Evolutionary conservation across 1,140 invertebrate genomes (phyloP), one percentile per base, ranked within the genome.

Genomic region (Teleopsis dalmanni): DNA sequence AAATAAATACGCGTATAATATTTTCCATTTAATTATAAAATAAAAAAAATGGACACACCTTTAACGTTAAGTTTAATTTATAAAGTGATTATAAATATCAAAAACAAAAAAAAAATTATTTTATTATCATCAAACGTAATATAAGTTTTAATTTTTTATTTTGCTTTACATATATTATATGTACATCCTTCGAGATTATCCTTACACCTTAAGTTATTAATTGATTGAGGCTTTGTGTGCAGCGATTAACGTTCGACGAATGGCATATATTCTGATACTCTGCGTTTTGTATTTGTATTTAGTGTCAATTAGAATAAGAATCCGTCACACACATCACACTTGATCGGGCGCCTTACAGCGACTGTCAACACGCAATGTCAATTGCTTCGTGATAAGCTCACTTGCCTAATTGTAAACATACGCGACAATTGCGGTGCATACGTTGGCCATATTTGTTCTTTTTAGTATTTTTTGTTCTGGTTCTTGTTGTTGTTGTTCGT

Each of bases 371-470:
- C 36, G 50, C 51, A 47, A 47, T 48, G 47, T 55, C 47, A 49
- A 48, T 43, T 51, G 27, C n/a, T 34, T 37, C 38, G 36, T 55
- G 55, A 57, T 57, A 57, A 57, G 55, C 55, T 44, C 42, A 22
- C 27, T 18, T 35, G 50, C 34, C 27, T 9, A n/a, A 31, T 9
- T 7, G n/a, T 9, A n/a, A 31, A 31, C 7, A 31, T 9, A 31
- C 27, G n/a, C 7, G n/a, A 31, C 7, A 9, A n/a, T n/a, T n/a
- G n/a, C n/a, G n/a, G n/a, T n/a, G n/a, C n/a, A n/a, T n/a, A n/a
- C n/a, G n/a, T n/a, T n/a, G n/a, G n/a, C n/a, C n/a, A n/a, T n/a
- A n/a, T n/a, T n/a, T n/a, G n/a, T n/a, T n/a, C n/a, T n/a, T n/a
- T n/a, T n/a, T n/a, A n/a, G n/a, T n/a, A n/a, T n/a, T n/a, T n/a